Conservation (phyloP, 2,888 invertebrate species). For the Ferdinandea cuprea region DNA sequence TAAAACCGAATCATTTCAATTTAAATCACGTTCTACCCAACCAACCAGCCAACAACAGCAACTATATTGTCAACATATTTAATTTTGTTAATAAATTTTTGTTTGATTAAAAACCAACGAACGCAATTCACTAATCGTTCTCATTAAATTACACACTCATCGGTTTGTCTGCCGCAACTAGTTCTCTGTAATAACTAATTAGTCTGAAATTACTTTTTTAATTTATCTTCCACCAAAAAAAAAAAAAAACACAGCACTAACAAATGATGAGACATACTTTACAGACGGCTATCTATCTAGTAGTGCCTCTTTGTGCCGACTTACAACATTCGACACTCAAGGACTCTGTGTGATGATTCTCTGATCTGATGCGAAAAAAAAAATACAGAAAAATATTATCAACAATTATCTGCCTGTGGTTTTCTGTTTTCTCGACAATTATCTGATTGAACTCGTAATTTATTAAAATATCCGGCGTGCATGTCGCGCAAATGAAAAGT, state of each 20-base stretch:
- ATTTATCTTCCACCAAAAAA: conserved; percentile 38
- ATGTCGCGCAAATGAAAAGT: conserved; percentile 60
- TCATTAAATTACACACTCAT: conserved; percentile 28
- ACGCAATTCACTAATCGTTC: conserved; percentile 30
- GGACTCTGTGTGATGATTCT: conserved; percentile 44
- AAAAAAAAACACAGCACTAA: not conserved
- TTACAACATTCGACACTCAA: conserved; percentile 51
- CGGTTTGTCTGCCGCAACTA: conserved; percentile 48
- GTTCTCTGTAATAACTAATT: conserved; percentile 46
- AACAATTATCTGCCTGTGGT: conserved; percentile 47
- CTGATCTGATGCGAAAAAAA: conserved; percentile 32
- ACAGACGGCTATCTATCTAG: conserved; percentile 4
- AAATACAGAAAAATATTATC: too few species aligned
- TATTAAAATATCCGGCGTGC: conserved; percentile 66
- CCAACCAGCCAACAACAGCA: too few species aligned
- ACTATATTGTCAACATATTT: too few species aligned
- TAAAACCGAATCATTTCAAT: too few species aligned
- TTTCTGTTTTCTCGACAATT: conserved; percentile 61
- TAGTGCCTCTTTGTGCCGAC: conserved; percentile 24
- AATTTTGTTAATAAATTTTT: too few species aligned
- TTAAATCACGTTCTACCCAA: too few species aligned
- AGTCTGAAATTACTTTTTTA: conserved; percentile 56
- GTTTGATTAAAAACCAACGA: not conserved
- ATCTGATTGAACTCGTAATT: conserved; percentile 70
- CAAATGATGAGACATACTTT: not conserved